Conservation (phyloP, 1,140 invertebrate genomes). For the Hylaeus anthracinus region DNA sequence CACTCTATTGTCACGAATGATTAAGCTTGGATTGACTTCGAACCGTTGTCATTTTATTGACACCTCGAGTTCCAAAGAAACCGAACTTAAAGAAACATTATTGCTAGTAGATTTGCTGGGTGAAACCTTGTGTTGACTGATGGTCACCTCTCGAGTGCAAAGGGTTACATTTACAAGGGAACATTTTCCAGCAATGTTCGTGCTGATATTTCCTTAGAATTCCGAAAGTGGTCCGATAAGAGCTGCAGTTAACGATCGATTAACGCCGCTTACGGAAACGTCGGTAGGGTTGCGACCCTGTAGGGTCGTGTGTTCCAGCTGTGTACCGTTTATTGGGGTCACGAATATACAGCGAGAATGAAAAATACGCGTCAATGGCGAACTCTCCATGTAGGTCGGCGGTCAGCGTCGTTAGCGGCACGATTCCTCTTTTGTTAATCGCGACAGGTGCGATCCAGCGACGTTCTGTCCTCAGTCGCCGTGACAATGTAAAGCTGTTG, state of each 20-base stretch:
- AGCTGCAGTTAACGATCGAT: conserved; percentile 26
- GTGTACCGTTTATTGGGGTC: conserved; percentile 23
- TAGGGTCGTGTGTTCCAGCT: background rate
- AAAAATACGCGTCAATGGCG: conserved; percentile 31
- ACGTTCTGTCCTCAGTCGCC: background rate
- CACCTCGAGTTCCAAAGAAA: no score
- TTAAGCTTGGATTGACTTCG: no score
- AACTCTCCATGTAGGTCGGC: conserved; percentile 29
- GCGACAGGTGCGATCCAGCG: conserved; percentile 2
- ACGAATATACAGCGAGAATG: conserved; percentile 7
- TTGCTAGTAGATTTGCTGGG: no score
- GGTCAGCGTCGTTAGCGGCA: conserved; percentile 7
- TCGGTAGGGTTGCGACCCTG: conserved; percentile 4
- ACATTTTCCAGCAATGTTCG: no score
- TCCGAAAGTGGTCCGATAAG: background rate
- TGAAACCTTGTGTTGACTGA: no score
- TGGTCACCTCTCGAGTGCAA: no score
- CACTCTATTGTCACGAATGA: no score
- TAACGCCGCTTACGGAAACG: background rate
- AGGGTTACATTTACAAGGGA: no score
- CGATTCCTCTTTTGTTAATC: conserved; percentile 16
- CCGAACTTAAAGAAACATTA: no score
- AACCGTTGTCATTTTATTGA: no score
- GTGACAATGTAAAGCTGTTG: background rate
- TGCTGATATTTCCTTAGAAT: background rate